Conservation (phyloP, 2,113 vertebrate species). For the Oreocharis arfaki region DNA sequence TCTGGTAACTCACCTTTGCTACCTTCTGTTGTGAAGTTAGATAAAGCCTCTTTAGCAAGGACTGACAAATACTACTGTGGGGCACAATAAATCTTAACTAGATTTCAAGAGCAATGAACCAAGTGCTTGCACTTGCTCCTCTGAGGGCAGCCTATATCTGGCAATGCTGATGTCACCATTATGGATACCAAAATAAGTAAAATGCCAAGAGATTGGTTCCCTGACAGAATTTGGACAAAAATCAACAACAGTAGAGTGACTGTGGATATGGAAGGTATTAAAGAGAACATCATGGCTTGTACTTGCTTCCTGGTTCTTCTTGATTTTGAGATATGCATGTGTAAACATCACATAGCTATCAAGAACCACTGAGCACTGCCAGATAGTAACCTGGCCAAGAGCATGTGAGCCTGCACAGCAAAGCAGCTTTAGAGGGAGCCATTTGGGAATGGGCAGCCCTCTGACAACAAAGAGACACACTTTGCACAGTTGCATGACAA, state of each 20-base stretch:
- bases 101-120: background rate
- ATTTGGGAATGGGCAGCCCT: background rate
- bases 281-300: background rate
- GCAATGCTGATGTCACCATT: background rate
- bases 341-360: background rate
- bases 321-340: background rate
- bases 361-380: background rate
- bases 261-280: background rate
- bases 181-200: background rate
- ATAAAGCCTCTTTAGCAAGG: background rate
- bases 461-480: background rate
- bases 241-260: background rate
- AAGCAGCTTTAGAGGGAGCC: background rate
- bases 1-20: background rate
- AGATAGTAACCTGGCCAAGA: background rate
- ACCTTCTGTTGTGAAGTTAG: background rate
- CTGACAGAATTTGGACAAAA: background rate
- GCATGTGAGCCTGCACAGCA: background rate
- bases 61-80: background rate
- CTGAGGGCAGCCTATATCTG: background rate
- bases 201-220: background rate
- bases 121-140: background rate
- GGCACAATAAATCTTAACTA: background rate
- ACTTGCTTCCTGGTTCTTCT: background rate
- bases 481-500: background rate